phyloP scores from a whole-genome alignment of 2,888 invertebrate genomes.

The Elegia similella region DNA sequence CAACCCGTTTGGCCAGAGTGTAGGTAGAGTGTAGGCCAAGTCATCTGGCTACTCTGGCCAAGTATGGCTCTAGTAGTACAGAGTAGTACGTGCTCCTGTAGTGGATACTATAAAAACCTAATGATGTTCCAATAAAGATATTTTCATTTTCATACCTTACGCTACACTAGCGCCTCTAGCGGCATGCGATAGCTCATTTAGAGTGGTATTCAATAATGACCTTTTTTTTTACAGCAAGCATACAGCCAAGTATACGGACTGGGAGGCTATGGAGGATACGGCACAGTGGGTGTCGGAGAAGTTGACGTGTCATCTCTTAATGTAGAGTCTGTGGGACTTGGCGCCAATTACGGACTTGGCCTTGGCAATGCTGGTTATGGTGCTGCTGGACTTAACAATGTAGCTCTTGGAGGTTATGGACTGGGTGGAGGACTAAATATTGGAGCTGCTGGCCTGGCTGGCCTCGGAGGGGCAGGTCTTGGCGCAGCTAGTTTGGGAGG shows the following conservation, averaged over 20 bases:
- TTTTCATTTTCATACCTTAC: too few relatives aligned
- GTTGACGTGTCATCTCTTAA: constrained; percentile 2
- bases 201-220: background rate
- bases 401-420: background rate
- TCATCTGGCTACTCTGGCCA: too few relatives aligned
- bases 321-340: background rate
- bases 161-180: too few relatives aligned
- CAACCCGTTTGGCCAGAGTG: too few relatives aligned
- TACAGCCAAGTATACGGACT: constrained; percentile 11
- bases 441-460: background rate
- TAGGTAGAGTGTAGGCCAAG: too few relatives aligned
- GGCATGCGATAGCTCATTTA: too few relatives aligned
- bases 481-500: background rate
- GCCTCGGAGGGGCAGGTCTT: background rate
- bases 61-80: too few relatives aligned
- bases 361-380: background rate
- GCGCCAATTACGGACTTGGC: background rate
- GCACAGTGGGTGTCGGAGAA: background rate
- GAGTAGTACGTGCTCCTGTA: too few relatives aligned
- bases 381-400: background rate
- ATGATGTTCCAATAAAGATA: too few relatives aligned
- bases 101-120: too few relatives aligned
- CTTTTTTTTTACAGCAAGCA: constrained; percentile 10
- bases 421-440: background rate
- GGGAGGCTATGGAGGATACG: constrained; percentile 4